A percentile compares a stretch with the other conserved stretches of the same genome.
These are phyloP conservation scores for Scylla paramamosain DNA, from an alignment of 1,140 invertebrate species.

Conservation along the genomic window DNA sequence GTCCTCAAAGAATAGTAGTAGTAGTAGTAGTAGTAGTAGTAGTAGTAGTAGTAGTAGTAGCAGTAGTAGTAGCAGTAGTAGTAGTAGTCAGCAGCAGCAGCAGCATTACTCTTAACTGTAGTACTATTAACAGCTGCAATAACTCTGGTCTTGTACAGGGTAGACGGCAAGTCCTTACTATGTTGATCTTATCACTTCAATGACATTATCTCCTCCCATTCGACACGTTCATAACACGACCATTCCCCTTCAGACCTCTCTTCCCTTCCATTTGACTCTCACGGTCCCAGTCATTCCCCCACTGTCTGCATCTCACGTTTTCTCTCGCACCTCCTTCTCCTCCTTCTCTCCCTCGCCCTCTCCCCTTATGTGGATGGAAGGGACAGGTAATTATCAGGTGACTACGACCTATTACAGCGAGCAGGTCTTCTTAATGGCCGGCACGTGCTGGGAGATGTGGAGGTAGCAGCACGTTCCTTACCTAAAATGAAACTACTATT, in stretches of 20 bases:
- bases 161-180: not conserved
- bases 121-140: too few species aligned
- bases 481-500: not conserved
- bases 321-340: not conserved
- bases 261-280: not conserved
- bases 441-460: not conserved
- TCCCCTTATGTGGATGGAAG: not conserved
- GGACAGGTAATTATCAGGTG: constrained; percentile 30
- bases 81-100: not conserved
- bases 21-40: not conserved
- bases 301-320: not conserved
- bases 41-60: not conserved
- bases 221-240: not conserved
- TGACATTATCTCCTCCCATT: not conserved
- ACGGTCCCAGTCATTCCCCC: not conserved
- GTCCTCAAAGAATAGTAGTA: too few species aligned
- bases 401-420: not conserved
- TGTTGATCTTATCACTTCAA: not conserved
- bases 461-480: not conserved
- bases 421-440: not conserved
- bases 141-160: not conserved
- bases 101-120: too few species aligned
- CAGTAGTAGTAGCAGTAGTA: not conserved
- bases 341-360: not conserved
- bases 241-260: not conserved